These are phyloP conservation scores for Brevipalpus yothersi DNA, from an alignment of 1,140 invertebrate genomes.

Conservation along the genomic window DNA sequence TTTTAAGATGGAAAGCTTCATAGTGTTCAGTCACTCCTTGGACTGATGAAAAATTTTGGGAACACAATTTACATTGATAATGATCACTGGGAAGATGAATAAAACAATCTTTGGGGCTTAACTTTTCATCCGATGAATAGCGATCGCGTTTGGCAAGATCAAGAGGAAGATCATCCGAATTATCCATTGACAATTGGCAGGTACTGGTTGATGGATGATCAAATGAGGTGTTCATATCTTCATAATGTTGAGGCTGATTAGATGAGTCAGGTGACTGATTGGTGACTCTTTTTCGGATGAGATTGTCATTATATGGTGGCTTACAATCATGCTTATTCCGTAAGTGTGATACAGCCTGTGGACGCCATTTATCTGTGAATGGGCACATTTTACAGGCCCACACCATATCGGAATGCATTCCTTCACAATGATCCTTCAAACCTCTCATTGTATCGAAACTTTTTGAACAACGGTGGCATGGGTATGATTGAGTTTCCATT, in stretches of 20 bases:
- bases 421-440: neutral
- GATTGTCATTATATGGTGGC: neutral
- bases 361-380: neutral
- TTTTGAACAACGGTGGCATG: neutral
- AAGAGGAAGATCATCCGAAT: neutral
- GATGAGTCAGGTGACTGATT: neutral
- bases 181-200: neutral
- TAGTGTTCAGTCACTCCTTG: neutral
- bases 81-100: neutral
- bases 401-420: neutral
- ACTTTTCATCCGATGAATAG: neutral
- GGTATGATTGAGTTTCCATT: neutral
- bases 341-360: neutral
- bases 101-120: neutral
- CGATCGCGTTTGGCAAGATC: neutral
- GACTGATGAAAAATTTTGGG: neutral
- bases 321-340: neutral
- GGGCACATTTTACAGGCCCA: neutral
- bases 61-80: neutral
- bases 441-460: neutral
- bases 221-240: neutral
- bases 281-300: neutral
- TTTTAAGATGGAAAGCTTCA: neutral
- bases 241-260: neutral
- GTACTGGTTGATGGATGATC: neutral